Evolutionary conservation across 2,797 vertebrate genomes (phyloP), one percentile per base, ranked within the genome.

Genomic region (Gephyroberyx darwinii): DNA sequence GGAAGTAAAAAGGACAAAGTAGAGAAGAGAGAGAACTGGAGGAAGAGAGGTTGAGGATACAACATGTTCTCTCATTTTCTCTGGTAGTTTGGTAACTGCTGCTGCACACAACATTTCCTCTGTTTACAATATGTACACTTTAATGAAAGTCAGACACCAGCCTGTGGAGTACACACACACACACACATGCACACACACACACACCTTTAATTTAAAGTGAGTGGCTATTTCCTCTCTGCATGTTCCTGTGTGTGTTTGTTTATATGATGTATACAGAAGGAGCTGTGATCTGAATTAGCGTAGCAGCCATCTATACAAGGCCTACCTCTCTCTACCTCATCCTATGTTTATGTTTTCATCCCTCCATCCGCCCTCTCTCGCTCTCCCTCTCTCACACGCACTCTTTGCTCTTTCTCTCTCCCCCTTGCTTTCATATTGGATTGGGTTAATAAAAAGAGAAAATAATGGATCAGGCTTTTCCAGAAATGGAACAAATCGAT

Each of bases 231-330:
- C 67, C 73, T 73, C 69, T 79, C 76, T 89, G 65, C 37, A 37
- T 84, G 75, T 77, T 74, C 59, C 26, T 57, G 57, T 56, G 6
- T 72, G 67, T 86, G 84, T 88, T 89, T 91, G 80, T 90, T 89
- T 88, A 88, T 77, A 57, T 39, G 59, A 33, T 67, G 80, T 88
- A 86, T 77, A 89, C 81, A 86, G 82, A 88, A 59, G 57, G 73
- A 86, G 81, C 84, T 83, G 81, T 83, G 81, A 86, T 86, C 77
- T 87, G 81, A 89, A 91, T 89, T 86, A 85, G 78, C 43, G 41
- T 81, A 75, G 77, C 81, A 81, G 75, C 70, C 88, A 86, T 73
- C 81, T 74, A 79, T 75, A 80, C 67, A 84, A 60, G 80, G 66
- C 75, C 77, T 72, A 61, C 68, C 26, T 26, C 26, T 77, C 73